These are phyloP conservation scores for Folsomia manolachei DNA, from an alignment of 2,888 invertebrate species.

Conservation along the genomic window DNA sequence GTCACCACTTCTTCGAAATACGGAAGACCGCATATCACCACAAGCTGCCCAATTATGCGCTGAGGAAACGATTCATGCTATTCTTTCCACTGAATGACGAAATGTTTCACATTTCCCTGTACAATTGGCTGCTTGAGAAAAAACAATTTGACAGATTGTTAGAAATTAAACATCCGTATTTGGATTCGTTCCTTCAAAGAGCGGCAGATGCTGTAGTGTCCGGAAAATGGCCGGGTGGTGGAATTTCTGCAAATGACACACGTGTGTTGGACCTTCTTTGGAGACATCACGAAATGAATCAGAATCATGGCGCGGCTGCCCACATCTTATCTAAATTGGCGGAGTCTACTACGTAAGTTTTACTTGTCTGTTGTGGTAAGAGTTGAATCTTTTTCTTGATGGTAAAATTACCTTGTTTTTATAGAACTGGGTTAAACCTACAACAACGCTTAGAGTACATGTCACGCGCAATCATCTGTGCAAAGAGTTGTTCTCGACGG, in stretches of 20 bases:
- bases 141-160: constrained; percentile 57
- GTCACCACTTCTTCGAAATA: constrained; percentile 34
- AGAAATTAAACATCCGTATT: constrained; percentile 54
- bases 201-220: constrained; percentile 53
- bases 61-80: constrained; percentile 47
- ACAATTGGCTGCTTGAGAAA: constrained; percentile 80
- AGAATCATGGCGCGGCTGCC: constrained; percentile 89
- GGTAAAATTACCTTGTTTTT: constrained; percentile 50
- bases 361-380: no score
- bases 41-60: constrained; percentile 40
- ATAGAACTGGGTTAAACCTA: constrained; percentile 70
- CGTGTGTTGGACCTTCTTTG: constrained; percentile 78
- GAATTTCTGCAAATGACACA: constrained; percentile 61
- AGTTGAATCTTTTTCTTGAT: neutral
- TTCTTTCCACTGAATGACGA: constrained; percentile 66
- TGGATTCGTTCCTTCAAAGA: constrained; percentile 55
- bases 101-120: constrained; percentile 82
- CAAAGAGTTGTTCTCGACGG: constrained; percentile 75
- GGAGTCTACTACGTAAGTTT: constrained; percentile 58
- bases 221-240: constrained; percentile 51
- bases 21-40: constrained; percentile 32
- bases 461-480: constrained; percentile 90
- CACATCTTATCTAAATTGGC: constrained; percentile 84
- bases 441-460: constrained; percentile 83
- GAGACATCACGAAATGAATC: constrained; percentile 92